Conservation (phyloP, 1,140 invertebrate genomes). For the Maniola jurtina region DNA sequence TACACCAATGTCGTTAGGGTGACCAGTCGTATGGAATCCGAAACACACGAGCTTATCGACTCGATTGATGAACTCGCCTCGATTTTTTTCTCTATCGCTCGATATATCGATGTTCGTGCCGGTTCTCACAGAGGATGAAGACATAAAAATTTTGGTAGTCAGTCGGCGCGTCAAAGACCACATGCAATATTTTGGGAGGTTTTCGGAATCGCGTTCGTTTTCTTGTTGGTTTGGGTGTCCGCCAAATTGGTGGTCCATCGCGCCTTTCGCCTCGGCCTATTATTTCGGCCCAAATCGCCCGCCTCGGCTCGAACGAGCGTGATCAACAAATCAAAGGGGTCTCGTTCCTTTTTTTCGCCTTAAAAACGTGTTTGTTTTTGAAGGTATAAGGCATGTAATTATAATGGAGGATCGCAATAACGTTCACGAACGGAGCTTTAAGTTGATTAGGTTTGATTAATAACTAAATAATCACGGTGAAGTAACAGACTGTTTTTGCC, state of each 20-base stretch:
- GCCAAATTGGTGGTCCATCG: constrained; percentile 71
- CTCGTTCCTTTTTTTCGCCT: constrained; percentile 45
- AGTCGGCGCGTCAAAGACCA: constrained; percentile 66
- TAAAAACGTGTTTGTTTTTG: constrained; percentile 72
- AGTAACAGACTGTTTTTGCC: constrained; percentile 39
- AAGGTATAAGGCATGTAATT: constrained; percentile 64
- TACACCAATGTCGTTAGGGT: constrained; percentile 66
- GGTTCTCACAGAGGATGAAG: constrained; percentile 72
- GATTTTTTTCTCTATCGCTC: constrained; percentile 52
- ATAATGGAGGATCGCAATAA: constrained; percentile 62
- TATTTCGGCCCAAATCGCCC: constrained; percentile 63
- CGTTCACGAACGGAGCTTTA: constrained; percentile 48
- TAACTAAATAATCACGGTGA: constrained; percentile 53
- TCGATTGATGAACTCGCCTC: constrained; percentile 42
- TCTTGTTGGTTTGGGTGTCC: constrained; percentile 52
- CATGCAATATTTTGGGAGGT: constrained; percentile 65
- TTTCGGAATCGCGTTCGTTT: constrained; percentile 51
- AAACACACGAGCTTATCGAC: constrained; percentile 46
- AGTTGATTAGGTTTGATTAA: constrained; percentile 54
- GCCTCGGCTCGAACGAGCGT: constrained; percentile 56
- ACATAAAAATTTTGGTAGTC: constrained; percentile 72
- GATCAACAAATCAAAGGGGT: constrained; percentile 65
- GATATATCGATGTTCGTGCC: constrained; percentile 36
- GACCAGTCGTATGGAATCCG: constrained; percentile 65
- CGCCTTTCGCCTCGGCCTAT: constrained; percentile 67